Evolutionary conservation across 2,113 vertebrate genomes (phyloP), one percentile per base, ranked within the genome.

Genomic region (Forbesichthys papilliferus): DNA sequence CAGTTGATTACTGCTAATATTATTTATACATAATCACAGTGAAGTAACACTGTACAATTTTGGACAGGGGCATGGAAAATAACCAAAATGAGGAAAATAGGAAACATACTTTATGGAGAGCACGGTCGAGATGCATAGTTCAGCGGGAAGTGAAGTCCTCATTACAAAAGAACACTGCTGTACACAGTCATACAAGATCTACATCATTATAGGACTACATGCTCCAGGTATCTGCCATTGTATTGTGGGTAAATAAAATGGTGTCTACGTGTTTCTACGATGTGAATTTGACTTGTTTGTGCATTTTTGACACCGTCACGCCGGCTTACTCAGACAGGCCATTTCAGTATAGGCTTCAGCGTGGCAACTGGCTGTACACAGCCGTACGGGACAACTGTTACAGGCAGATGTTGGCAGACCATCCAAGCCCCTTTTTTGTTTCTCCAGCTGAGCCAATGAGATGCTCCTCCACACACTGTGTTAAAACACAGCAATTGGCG

Each of bases 401-500:
- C 52, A 11, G 12, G 27, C 68, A 53, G 46, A 64, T 42, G 27
- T 48, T 48, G 64, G 56, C 62, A 33, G 51, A 48, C 58, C 27
- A 47, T 27, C 34, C 48, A 42, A 8, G 36, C 36, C 36, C 36
- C 3, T 42, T 42, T 42, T 42, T 5, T 52, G 58, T 34, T n/a
- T 53, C 52, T 74, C 73, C 63, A 60, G 63, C 75, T 20, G 16
- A 67, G 54, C 68, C 60, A 73, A 83, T 60, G 64, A 46, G 79
- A 76, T 51, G 65, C 74, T 55, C 59, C 59, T 77, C 69, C 59
- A 56, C 63, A 53, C 57, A 71, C 60, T 60, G 27, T 76, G 69
- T 70, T 42, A 52, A 84, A 86, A 73, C 79, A 82, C 82, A 77
- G 16, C 16, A 69, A 75, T 75, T 63, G 72, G 16, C 81, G 84